Evolutionary conservation across 2,888 invertebrate genomes (phyloP).

Genomic region (Meliscaeva auricollis): DNA sequence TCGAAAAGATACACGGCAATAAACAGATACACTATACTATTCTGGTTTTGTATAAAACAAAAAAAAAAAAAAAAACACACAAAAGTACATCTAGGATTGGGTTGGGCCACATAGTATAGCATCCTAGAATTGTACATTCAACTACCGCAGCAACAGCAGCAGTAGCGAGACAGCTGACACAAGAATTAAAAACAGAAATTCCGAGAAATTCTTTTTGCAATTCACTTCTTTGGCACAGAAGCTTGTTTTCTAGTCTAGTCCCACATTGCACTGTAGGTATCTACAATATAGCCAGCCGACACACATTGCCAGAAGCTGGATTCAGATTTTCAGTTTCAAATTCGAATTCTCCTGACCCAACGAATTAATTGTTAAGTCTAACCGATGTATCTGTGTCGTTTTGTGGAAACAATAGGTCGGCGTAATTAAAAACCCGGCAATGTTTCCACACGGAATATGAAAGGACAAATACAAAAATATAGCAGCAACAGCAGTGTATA

Average conservation of each 20-base stretch:
- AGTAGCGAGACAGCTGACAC: conserved; percentile 28
- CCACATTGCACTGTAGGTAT: background rate
- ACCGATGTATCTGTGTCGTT: conserved; percentile 52
- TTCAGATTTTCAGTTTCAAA: background rate
- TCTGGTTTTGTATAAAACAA: background rate
- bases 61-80: too few species aligned
- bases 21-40: conserved; percentile 30
- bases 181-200: conserved; percentile 21
- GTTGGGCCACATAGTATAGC: too few species aligned
- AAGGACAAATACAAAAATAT: background rate
- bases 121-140: too few species aligned
- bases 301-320: conserved; percentile 15
- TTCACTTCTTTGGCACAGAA: background rate
- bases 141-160: background rate
- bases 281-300: background rate
- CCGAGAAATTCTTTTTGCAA: conserved; percentile 4
- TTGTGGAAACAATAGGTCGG: conserved; percentile 67
- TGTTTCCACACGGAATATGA: background rate
- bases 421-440: conserved; percentile 66
- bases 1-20: conserved; percentile 69
- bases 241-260: conserved; percentile 7
- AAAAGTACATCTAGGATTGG: too few species aligned
- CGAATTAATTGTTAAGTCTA: conserved; percentile 71
- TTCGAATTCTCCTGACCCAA: conserved; percentile 54
- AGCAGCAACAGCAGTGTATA: background rate